A percentile compares a stretch with the other conserved stretches of the same genome.
Evolutionary conservation across 1,140 invertebrate genomes (phyloP).

Genomic region (Tachypleus tridentatus): DNA sequence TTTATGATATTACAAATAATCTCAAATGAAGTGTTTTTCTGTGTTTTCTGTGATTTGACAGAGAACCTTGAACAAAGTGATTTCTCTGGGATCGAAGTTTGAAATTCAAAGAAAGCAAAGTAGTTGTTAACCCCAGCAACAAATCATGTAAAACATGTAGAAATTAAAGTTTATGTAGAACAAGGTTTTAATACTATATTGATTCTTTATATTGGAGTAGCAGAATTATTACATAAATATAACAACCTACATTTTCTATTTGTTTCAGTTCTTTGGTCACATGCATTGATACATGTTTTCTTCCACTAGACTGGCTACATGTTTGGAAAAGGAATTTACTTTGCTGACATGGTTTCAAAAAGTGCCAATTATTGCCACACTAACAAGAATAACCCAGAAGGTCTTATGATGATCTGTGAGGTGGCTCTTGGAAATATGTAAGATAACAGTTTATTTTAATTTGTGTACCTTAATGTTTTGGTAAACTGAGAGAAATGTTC

Average conservation of each 20-base stretch:
- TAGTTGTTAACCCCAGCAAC: too few relatives aligned
- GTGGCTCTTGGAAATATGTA: conserved; percentile 89
- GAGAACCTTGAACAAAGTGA: too few relatives aligned
- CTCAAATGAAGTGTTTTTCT: too few relatives aligned
- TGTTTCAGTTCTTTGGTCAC: background rate
- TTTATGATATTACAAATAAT: too few relatives aligned
- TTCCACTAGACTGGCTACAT: conserved; percentile 72
- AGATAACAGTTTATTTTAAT: conserved; percentile 29
- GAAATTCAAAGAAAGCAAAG: too few relatives aligned
- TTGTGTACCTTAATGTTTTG: background rate
- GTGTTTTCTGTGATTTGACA: too few relatives aligned
- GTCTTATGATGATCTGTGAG: conserved; percentile 82
- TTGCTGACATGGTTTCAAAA: conserved; percentile 98
- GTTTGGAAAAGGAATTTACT: conserved; percentile 93
- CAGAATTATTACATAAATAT: background rate
- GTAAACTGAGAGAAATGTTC: background rate
- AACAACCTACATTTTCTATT: background rate
- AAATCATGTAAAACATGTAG: too few relatives aligned
- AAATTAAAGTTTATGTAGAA: too few relatives aligned
- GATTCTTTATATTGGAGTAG: background rate
- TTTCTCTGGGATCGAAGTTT: too few relatives aligned
- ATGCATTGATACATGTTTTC: conserved; percentile 5
- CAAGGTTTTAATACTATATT: too few relatives aligned
- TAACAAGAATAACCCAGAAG: conserved; percentile 51
- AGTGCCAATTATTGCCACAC: conserved; percentile 95